phyloP scores from a whole-genome alignment of 2,888 invertebrate species.

The Clanis bilineata region DNA sequence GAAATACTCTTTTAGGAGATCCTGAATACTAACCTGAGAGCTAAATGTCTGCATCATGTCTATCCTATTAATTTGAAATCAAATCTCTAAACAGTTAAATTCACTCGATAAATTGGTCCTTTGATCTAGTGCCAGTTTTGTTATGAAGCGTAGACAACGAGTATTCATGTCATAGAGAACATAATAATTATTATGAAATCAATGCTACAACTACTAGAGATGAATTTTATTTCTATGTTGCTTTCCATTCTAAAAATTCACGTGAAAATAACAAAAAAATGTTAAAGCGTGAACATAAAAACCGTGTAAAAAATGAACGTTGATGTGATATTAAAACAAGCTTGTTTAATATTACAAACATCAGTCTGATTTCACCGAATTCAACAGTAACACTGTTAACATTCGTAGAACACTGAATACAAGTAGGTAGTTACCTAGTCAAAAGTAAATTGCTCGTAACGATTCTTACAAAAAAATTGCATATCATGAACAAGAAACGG shows the following conservation, averaged over 20 bases:
- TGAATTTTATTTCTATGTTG: no score
- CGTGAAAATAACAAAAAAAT: no score
- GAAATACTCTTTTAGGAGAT: no score
- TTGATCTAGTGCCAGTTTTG: conserved; percentile 6
- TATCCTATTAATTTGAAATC: background rate
- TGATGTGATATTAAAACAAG: background rate
- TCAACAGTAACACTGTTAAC: background rate
- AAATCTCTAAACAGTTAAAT: background rate
- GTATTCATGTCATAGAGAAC: no score
- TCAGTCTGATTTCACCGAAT: background rate
- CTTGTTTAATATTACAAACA: background rate
- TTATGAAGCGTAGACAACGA: background rate
- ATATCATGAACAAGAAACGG: conserved; percentile 21
- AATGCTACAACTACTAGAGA: no score
- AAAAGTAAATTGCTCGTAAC: conserved; percentile 15
- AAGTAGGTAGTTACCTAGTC: conserved; percentile 1
- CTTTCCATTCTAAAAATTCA: no score
- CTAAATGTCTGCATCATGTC: background rate
- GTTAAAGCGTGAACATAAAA: no score
- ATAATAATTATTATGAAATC: no score
- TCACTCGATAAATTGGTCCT: background rate
- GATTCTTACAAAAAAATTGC: conserved; percentile 13
- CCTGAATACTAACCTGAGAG: no score
- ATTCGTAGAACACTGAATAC: background rate
- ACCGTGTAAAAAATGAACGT: no score